phyloP scores from a whole-genome alignment of 2,797 vertebrate genomes.

The Labeo calbasu region DNA sequence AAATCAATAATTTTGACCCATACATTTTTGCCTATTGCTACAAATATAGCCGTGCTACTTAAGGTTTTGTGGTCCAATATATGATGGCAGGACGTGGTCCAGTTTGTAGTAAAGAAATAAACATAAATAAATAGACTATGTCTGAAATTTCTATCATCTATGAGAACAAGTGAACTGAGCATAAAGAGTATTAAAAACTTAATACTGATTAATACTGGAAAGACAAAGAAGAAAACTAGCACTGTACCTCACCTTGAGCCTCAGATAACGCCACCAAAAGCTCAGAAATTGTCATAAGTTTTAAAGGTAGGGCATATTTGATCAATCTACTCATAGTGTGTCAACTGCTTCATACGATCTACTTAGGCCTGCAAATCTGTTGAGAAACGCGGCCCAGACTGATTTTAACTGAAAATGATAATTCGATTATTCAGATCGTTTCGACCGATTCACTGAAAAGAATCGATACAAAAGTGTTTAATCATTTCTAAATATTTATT shows the following conservation, averaged over 20 bases:
- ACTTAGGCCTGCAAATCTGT: too few relatives aligned
- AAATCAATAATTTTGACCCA: too few relatives aligned
- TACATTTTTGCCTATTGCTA: too few relatives aligned
- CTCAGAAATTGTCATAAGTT: not conserved
- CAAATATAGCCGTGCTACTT: too few relatives aligned
- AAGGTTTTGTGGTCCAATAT: too few relatives aligned
- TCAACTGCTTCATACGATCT: not conserved
- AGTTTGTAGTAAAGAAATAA: not conserved
- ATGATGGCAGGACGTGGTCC: not conserved
- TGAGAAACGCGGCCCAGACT: not conserved
- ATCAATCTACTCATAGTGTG: not conserved
- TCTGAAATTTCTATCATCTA: not conserved
- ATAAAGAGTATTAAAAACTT: too few relatives aligned
- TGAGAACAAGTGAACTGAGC: not conserved
- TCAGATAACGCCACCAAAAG: not conserved
- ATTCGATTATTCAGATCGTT: not conserved
- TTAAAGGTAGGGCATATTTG: not conserved
- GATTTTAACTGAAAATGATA: not conserved
- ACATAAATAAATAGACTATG: not conserved
- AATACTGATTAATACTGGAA: not conserved
- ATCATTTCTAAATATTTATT: too few relatives aligned
- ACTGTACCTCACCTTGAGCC: not conserved
- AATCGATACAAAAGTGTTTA: not conserved
- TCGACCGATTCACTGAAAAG: not conserved
- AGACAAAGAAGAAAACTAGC: too few relatives aligned